These are phyloP conservation scores for Leptinotarsa undecemlineata DNA, from an alignment of 1,140 invertebrate species.

Conservation along the genomic window DNA sequence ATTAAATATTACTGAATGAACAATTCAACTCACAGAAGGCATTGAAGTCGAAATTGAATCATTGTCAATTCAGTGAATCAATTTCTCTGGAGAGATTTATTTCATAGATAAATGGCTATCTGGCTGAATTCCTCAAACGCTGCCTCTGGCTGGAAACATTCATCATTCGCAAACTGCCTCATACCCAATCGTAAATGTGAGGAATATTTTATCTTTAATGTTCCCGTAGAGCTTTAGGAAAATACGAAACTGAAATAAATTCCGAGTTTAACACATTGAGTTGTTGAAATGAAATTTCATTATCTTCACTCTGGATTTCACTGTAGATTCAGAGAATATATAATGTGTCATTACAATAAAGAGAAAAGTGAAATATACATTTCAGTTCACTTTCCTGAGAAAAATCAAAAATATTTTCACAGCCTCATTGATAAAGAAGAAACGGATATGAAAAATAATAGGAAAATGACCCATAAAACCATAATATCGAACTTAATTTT, in stretches of 20 bases:
- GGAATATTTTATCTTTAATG: constrained; percentile 1
- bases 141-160: constrained; percentile 5
- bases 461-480: too few species aligned
- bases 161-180: not conserved
- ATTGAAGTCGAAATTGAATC: not conserved
- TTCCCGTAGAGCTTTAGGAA: not conserved
- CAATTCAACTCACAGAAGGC: too few species aligned
- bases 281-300: not conserved
- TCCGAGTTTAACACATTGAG: not conserved
- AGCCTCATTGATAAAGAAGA: too few species aligned
- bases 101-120: not conserved
- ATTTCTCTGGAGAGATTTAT: not conserved
- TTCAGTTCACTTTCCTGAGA: too few species aligned
- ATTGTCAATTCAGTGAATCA: not conserved
- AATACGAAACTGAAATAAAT: constrained; percentile 4
- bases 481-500: too few species aligned
- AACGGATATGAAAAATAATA: too few species aligned
- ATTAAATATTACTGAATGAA: too few species aligned
- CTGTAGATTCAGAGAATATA: too few species aligned
- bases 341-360: too few species aligned
- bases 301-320: not conserved
- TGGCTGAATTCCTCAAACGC: not conserved
- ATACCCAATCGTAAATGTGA: not conserved
- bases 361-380: too few species aligned
- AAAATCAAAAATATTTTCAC: too few species aligned